Conservation (phyloP, 2,888 invertebrate species). For the Rhagophthalmus giganteus region DNA sequence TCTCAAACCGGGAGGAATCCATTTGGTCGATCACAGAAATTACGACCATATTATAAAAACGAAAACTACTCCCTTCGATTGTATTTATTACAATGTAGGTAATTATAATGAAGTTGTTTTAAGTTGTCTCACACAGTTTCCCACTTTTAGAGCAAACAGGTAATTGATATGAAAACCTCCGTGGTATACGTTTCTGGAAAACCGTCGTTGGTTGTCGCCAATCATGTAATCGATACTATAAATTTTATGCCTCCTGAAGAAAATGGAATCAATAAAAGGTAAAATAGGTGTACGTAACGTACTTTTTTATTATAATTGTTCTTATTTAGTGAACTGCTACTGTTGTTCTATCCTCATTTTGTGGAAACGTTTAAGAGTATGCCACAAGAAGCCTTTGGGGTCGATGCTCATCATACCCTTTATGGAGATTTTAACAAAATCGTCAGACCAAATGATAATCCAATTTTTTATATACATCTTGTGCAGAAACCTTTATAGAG, state of each 20-base stretch:
- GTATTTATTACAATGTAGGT: conserved; percentile 90
- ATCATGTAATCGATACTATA: conserved; percentile 70
- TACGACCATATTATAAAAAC: conserved; percentile 79
- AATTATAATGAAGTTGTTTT: too few relatives aligned
- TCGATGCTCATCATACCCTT: conserved; percentile 66
- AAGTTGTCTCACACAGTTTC: conserved; percentile 18
- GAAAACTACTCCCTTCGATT: conserved; percentile 80
- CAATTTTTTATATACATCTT: conserved; percentile 85
- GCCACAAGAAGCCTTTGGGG: conserved; percentile 71
- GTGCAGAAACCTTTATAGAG: conserved; percentile 75
- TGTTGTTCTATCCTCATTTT: conserved; percentile 87
- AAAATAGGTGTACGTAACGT: background rate
- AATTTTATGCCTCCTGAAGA: background rate
- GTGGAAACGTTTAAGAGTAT: conserved; percentile 71
- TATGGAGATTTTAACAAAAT: conserved; percentile 82
- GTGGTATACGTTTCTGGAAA: conserved; percentile 78
- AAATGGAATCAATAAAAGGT: conserved; percentile 11
- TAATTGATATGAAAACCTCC: conserved; percentile 82
- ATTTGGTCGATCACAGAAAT: conserved; percentile 87
- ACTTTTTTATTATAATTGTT: conserved; percentile 10
- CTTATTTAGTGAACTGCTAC: conserved; percentile 78
- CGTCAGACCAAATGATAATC: conserved; percentile 63
- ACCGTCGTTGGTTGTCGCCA: conserved; percentile 77
- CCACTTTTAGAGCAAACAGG: conserved; percentile 77
- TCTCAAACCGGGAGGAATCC: conserved; percentile 80